Conservation (phyloP, 2,888 invertebrate species). For the Macropis europaea region DNA sequence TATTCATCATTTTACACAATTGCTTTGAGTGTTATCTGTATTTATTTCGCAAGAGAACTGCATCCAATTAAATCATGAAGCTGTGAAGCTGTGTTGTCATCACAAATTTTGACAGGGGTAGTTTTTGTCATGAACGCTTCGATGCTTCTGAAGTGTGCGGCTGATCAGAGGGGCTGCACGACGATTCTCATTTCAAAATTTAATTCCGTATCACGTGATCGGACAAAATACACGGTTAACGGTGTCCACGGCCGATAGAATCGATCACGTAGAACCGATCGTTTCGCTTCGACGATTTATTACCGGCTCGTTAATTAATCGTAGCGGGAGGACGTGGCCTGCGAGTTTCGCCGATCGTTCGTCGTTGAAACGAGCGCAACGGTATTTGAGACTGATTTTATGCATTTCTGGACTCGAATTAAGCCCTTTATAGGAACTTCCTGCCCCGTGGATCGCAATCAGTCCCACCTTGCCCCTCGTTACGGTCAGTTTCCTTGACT, state of each 20-base stretch:
- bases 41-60: too few species aligned
- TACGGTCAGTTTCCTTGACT: background rate
- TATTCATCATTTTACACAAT: too few species aligned
- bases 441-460: slow-evolving; percentile 16
- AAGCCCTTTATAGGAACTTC: background rate
- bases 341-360: slow-evolving; percentile 9
- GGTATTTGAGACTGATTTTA: slow-evolving; percentile 30
- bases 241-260: slow-evolving; percentile 9
- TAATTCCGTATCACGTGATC: too few species aligned
- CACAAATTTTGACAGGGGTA: too few species aligned
- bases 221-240: background rate
- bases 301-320: slow-evolving; percentile 40
- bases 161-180: too few species aligned
- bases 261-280: slow-evolving; percentile 26
- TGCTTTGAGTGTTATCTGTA: too few species aligned
- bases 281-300: slow-evolving; percentile 34
- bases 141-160: too few species aligned
- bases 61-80: too few species aligned
- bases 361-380: slow-evolving; percentile 7
- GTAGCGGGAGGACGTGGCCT: background rate
- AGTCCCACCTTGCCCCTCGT: background rate
- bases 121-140: too few species aligned
- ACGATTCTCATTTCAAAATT: too few species aligned
- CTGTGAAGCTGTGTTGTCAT: too few species aligned
- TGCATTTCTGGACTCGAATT: slow-evolving; percentile 26